These are phyloP conservation scores for Tinea pellionella DNA, from an alignment of 2,888 invertebrate species.

Conservation along the genomic window DNA sequence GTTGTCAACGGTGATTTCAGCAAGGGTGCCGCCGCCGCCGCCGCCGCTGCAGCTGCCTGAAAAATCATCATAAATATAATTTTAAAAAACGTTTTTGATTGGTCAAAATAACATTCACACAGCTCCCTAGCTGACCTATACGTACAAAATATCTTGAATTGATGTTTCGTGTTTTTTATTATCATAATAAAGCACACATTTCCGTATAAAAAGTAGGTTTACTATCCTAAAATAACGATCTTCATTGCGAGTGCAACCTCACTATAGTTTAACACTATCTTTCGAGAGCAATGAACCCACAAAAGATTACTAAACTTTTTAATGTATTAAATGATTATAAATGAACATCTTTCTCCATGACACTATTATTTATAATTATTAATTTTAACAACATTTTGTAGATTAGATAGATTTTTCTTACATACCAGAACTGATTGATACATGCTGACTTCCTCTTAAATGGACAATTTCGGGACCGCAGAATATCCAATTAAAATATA, in stretches of 20 bases:
- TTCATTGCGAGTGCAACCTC: neutral
- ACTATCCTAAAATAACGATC: neutral
- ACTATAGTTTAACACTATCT: conserved; percentile 8
- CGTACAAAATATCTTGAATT: too few relatives aligned
- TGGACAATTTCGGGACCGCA: neutral
- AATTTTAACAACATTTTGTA: neutral
- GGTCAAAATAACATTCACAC: too few relatives aligned
- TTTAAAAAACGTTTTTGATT: neutral
- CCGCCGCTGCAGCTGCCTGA: conserved; percentile 74
- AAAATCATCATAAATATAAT: conserved; percentile 22
- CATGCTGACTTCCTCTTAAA: conserved; percentile 1
- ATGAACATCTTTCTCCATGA: neutral
- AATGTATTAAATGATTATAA: conserved; percentile 1
- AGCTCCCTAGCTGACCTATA: too few relatives aligned
- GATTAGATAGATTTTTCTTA: conserved; percentile 1
- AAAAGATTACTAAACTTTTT: conserved; percentile 10
- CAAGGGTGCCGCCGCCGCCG: conserved; percentile 81
- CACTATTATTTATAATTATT: neutral
- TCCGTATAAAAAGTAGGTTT: neutral
- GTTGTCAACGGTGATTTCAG: conserved; percentile 85
- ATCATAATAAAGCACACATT: too few relatives aligned
- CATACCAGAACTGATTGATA: conserved; percentile 5
- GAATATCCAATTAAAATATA: neutral
- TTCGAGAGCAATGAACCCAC: conserved; percentile 17
- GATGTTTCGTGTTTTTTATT: too few relatives aligned